Base-by-base conservation (phyloP, 1,140 invertebrate genomes). In the Drosophila novamexicana region DNA sequence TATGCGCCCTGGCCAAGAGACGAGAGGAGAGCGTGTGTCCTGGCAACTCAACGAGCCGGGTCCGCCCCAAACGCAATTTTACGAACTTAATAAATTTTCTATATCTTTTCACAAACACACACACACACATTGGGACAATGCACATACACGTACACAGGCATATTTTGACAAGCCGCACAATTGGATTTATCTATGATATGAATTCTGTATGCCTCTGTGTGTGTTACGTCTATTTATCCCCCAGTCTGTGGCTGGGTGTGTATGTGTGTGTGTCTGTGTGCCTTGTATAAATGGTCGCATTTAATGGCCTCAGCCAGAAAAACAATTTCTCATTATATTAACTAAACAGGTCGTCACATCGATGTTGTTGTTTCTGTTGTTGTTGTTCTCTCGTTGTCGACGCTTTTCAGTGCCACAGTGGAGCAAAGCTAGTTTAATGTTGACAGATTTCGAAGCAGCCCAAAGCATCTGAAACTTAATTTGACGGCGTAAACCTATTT, bases 71-170 rank as follows among this genome's bases (percentile, higher is more conserved):
- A 66, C 69, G 65, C 69, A 86, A 88, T 89, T 89, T 88, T 80
- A 80, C 74, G 84, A 84, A 88, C 83, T 88, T 88, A 88, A 89
- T 88, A 88, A 83, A 88, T 88, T 89, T 83, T 73, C 84, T 89
- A 89, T 88, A 88, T 88, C 83, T 88, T 88, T 86, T 65, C 59
- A 67, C 44, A 66, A 62, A 75, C 45, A 69, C 68, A 67, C 18
- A 53, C 12, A 52, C 57, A 53, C 22, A 29, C 22, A 29, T 3
- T 29, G 4, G 22, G 22, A 29, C 22, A 29, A 29, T 29, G 22
- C 29, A 59, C n/a, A 61, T 18, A 64, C 16, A 53, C n/a, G 64
- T 34, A 58, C 4, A 22, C 10, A 56, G 53, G 40, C 65, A 67
- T 65, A 54, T 88, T 86, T 86, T 89, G 83, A 88, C 83, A 89